Conservation (phyloP, 2,888 invertebrate species). For the Athalia circularis region DNA sequence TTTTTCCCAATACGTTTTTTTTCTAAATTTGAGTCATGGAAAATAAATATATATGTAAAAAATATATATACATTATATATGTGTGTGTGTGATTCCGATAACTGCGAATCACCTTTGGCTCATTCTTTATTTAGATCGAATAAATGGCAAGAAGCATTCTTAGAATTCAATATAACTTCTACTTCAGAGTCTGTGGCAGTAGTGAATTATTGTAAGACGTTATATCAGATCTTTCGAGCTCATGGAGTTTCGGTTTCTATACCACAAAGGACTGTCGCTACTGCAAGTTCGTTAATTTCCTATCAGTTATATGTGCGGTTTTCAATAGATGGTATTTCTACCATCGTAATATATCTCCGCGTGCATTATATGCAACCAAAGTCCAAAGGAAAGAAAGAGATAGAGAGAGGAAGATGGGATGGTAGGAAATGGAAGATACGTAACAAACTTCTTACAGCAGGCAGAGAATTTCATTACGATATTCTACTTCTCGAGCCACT, state of each 20-base stretch:
- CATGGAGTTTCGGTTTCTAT: constrained; percentile 13
- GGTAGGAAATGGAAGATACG: background rate
- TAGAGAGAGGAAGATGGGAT: background rate
- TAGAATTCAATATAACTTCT: constrained; percentile 30
- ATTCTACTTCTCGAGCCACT: constrained; percentile 6
- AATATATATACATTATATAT: too few relatives aligned
- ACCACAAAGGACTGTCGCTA: constrained; percentile 19
- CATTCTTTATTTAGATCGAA: constrained; percentile 16
- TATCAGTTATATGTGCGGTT: constrained; percentile 29
- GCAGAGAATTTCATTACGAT: constrained; percentile 15
- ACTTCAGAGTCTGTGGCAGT: background rate
- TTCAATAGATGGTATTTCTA: constrained; percentile 21
- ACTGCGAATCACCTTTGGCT: background rate
- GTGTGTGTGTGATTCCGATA: too few relatives aligned
- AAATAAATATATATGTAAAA: too few relatives aligned
- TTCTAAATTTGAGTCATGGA: too few relatives aligned
- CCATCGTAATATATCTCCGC: background rate
- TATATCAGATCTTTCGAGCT: constrained; percentile 32
- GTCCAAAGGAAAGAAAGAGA: background rate
- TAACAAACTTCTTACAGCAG: too few relatives aligned
- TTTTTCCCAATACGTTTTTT: too few relatives aligned
- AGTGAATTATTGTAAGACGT: constrained; percentile 33
- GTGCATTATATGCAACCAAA: background rate
- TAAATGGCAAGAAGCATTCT: constrained; percentile 23
- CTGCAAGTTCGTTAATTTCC: constrained; percentile 42